Conservation (phyloP, 2,797 vertebrate species). For the Anolis apletophallus region DNA sequence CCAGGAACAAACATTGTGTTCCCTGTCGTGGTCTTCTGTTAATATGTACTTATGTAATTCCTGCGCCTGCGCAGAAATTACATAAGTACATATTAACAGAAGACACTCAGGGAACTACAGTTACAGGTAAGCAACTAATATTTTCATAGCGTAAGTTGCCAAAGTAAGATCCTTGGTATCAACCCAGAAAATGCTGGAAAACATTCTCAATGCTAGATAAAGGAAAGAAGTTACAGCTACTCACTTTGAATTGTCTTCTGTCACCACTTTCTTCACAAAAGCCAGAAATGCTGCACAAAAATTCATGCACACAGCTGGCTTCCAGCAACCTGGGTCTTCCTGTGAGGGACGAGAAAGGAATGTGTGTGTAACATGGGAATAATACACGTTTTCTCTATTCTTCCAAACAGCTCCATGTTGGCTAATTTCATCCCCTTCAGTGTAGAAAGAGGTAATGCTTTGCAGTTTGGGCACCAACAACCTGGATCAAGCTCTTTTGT, state of each 20-base stretch:
- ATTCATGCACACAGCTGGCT: constrained; percentile 93
- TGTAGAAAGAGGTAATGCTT: background rate
- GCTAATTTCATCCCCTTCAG: background rate
- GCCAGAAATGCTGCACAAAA: constrained; percentile 89
- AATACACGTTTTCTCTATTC: background rate
- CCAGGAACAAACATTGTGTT: too few species aligned
- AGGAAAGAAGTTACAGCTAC: background rate
- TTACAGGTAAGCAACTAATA: too few species aligned
- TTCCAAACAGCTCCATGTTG: background rate
- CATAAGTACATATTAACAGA: too few species aligned
- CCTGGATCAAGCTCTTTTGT: background rate
- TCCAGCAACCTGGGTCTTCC: constrained; percentile 90
- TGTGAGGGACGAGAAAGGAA: constrained; percentile 49
- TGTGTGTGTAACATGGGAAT: background rate
- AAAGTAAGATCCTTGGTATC: too few species aligned
- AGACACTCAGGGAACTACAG: too few species aligned
- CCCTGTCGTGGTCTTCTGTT: too few species aligned
- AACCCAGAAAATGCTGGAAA: too few species aligned
- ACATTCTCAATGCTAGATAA: too few species aligned
- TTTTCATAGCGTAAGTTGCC: too few species aligned
- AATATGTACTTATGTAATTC: too few species aligned
- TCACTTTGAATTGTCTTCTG: constrained; percentile 86
- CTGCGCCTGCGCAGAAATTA: too few species aligned
- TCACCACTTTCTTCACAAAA: constrained; percentile 82
- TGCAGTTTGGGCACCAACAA: background rate